A percentile compares a stretch with the other conserved stretches of the same genome.
These are phyloP conservation scores for Microctenopoma steveboyesi DNA, from an alignment of 2,797 vertebrate genomes.

Conservation along the genomic window DNA sequence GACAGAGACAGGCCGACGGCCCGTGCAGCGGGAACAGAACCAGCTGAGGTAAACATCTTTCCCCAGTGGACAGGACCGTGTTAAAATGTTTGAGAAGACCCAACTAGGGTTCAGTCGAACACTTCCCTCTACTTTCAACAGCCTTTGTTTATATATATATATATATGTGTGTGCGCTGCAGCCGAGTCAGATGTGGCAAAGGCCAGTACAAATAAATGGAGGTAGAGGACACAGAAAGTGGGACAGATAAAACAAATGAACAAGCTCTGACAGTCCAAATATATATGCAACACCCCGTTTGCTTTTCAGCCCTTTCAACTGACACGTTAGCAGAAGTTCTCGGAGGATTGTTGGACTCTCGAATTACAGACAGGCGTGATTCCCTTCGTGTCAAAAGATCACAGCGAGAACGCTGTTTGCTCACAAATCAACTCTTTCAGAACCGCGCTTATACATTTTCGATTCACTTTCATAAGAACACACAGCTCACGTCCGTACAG, in stretches of 20 bases:
- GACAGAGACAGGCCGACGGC: conserved; percentile 56
- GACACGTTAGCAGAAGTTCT: conserved; percentile 60
- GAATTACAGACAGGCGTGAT: conserved; percentile 24
- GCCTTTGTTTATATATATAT: conserved; percentile 71
- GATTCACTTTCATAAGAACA: conserved; percentile 1
- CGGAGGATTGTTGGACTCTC: conserved; percentile 11
- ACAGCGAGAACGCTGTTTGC: neutral
- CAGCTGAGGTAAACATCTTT: conserved; percentile 82
- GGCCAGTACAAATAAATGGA: conserved; percentile 73
- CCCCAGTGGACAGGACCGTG: conserved; percentile 46
- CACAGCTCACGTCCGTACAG: neutral
- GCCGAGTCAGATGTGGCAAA: conserved; percentile 57
- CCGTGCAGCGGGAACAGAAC: conserved; percentile 76
- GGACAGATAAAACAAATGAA: conserved; percentile 76
- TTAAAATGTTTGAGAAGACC: conserved; percentile 65
- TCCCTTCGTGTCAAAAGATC: conserved; percentile 7
- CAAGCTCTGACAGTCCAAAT: conserved; percentile 69
- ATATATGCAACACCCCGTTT: conserved; percentile 70
- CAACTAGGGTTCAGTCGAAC: conserved; percentile 61
- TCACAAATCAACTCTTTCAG: neutral
- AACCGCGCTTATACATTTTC: neutral
- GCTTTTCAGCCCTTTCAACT: conserved; percentile 60
- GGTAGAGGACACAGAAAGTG: conserved; percentile 64
- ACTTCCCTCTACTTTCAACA: conserved; percentile 57
- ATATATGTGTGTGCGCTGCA: conserved; percentile 10